phyloP scores from a whole-genome alignment of 2,797 vertebrate species.

The Rousettus madagascariensis region DNA sequence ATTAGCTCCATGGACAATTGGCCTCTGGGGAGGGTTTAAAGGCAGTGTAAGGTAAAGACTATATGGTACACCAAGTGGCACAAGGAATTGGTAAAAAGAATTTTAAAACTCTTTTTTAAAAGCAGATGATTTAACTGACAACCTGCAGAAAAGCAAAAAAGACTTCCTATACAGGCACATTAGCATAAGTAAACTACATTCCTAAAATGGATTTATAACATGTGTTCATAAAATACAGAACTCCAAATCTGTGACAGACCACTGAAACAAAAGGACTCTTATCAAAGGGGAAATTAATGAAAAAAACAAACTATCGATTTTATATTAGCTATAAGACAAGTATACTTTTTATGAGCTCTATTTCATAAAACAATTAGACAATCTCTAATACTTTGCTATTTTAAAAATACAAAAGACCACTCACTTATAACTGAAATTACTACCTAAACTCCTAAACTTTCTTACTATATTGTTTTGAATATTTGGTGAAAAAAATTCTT shows the following conservation, averaged over 20 bases:
- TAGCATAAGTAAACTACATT: slow-evolving; percentile 13
- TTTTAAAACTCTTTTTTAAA: neutral
- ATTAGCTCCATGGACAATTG: neutral
- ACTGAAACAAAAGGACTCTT: neutral
- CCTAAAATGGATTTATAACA: neutral
- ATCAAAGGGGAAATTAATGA: neutral
- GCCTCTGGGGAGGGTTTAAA: neutral
- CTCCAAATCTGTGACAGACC: neutral
- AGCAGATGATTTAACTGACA: neutral
- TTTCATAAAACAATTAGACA: slow-evolving; percentile 44
- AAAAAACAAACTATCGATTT: slow-evolving; percentile 28
- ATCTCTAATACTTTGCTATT: neutral
- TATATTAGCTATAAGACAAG: slow-evolving; percentile 12
- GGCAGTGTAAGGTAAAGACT: neutral
- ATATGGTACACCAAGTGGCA: neutral
- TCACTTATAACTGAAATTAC: slow-evolving; percentile 29
- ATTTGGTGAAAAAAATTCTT: slow-evolving; percentile 23
- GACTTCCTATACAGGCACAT: neutral
- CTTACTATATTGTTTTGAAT: slow-evolving; percentile 37
- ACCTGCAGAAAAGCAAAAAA: neutral
- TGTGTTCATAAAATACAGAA: slow-evolving; percentile 19
- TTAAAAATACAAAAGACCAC: neutral
- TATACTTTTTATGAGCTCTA: slow-evolving; percentile 22
- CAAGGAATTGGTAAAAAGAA: neutral
- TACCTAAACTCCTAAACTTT: neutral